Base-by-base conservation (phyloP, 2,797 vertebrate species). In the Phoeniculus purpureus region DNA sequence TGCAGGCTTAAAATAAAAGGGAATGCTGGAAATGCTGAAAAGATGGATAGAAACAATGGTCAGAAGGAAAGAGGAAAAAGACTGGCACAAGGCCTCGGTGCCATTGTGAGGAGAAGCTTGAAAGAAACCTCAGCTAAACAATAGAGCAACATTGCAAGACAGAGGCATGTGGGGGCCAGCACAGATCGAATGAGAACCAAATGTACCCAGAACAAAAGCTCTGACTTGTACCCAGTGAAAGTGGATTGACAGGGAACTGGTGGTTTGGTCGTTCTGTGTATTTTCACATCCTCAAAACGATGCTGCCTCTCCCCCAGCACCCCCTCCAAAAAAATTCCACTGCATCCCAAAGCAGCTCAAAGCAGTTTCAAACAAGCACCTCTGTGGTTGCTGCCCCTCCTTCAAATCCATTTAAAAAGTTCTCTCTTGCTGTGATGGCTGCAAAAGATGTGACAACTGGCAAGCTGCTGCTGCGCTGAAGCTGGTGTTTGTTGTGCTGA, bases 161-260 rank as follows among this genome's bases (percentile, higher is more conserved):
- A 68, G 80, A 93, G 76, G 78, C 27, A 3, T 1, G 1, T 78
- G 72, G 55, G 21, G 47, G 29, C 68, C 65, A 95, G 72, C 45
- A n/a, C 40, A 25, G 52, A 85, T 76, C 80, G 90, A 96, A 95
- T 92, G 51, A 89, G 81, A 94, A 94, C 59, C 93, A 95, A 95
- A 96, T 93, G 90, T 64, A 77, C 82, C 86, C 4, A 0, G 87
- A 85, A 92, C 81, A 94, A 94, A 93, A 55, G 31, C 84, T 95
- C 79, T 40, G 85, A 91, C 68, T 80, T 12, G 47, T 6, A 82
- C n/a, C 61, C 58, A 68, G 51, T 26, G 32, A 84, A 77, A 84
- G 15, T 34, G 47, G 26, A 65, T 52, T 77, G 91, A 80, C 32
- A 75, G 12, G 31, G 22, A 87, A 80, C 80, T 60, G 45, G 37